Evolutionary conservation across 2,797 vertebrate species (phyloP).

Genomic region (Poliocrania exsul): DNA sequence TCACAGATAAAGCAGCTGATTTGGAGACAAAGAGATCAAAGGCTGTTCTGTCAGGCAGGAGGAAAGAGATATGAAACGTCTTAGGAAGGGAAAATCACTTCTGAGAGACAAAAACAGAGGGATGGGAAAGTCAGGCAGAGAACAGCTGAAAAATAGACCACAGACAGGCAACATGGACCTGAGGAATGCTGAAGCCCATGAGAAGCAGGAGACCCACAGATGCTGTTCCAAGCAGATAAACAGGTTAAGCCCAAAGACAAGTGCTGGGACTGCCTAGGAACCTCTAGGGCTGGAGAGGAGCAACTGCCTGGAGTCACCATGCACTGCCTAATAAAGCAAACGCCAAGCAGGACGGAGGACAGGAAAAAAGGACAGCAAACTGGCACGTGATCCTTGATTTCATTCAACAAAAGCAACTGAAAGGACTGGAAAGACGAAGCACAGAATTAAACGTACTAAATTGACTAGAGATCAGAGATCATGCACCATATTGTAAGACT

Average conservation of each 20-base stretch:
- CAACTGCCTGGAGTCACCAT: background rate
- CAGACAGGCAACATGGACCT: background rate
- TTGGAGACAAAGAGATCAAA: background rate
- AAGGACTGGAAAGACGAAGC: background rate
- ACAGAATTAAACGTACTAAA: background rate
- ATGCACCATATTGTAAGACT: background rate
- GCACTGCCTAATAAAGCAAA: background rate
- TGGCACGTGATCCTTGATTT: background rate
- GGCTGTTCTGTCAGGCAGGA: background rate
- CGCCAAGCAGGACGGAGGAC: background rate
- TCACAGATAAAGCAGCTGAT: background rate
- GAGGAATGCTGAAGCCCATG: background rate
- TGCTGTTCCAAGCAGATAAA: background rate
- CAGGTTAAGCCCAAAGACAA: background rate
- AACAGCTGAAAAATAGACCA: background rate
- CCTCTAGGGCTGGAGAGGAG: background rate
- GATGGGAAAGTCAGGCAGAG: background rate
- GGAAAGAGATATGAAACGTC: background rate
- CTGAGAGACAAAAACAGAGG: background rate
- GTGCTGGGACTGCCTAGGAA: background rate
- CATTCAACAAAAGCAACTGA: constrained; percentile 9
- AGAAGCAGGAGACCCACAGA: background rate
- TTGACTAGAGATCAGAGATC: background rate
- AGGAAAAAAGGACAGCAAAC: background rate
- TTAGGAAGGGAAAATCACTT: background rate